Evolutionary conservation across 2,797 vertebrate genomes (phyloP).

Genomic region (Poecilia gillii): DNA sequence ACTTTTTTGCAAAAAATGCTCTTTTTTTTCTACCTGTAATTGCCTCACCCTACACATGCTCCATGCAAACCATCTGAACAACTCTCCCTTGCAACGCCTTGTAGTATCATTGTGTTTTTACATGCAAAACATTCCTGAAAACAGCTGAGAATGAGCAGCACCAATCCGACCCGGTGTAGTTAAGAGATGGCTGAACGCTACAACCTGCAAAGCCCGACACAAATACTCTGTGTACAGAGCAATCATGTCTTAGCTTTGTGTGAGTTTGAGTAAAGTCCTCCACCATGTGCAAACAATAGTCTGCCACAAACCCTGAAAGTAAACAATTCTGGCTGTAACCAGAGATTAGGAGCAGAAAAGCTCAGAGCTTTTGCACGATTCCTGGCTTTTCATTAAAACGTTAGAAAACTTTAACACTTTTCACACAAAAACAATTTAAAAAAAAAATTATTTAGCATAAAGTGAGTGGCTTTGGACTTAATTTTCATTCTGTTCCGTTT

Average conservation of each 20-base stretch:
- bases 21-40: too few relatives aligned
- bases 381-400: conserved; percentile 13
- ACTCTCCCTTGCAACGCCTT: conserved; percentile 13
- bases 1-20: neutral
- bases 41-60: conserved; percentile 25
- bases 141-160: conserved; percentile 12
- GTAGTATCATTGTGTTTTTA: neutral
- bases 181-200: conserved; percentile 31
- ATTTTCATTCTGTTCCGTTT: neutral
- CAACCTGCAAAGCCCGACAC: conserved; percentile 41
- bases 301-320: conserved; percentile 77
- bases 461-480: neutral
- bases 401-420: neutral
- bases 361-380: neutral
- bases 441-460: neutral
- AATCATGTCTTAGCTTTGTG: conserved; percentile 64
- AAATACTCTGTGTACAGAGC: conserved; percentile 69
- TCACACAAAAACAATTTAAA: neutral
- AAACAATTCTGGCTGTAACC: conserved; percentile 62
- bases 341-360: conserved; percentile 40
- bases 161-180: conserved; percentile 1
- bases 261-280: conserved; percentile 76
- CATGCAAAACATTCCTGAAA: neutral
- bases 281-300: conserved; percentile 80
- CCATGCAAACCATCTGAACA: conserved; percentile 5